Evolutionary conservation across 2,888 invertebrate genomes (phyloP).

Genomic region (Isotomurus palustris): DNA sequence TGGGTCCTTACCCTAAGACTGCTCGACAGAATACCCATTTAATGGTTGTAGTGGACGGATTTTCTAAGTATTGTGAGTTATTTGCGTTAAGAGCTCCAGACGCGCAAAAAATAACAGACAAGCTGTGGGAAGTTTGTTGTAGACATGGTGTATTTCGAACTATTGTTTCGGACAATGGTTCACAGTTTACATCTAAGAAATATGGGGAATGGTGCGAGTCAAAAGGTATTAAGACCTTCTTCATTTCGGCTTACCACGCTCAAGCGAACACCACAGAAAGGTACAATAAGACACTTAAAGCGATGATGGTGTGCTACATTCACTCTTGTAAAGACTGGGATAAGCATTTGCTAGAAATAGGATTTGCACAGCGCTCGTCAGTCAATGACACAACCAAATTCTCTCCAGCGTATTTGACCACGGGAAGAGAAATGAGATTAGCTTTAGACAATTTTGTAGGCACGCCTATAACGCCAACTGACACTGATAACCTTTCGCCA

Average conservation of each 20-base stretch:
- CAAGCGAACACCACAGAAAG: slow-evolving; percentile 29
- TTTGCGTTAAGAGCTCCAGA: slow-evolving; percentile 14
- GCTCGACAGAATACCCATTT: slow-evolving; percentile 11
- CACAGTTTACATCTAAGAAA: slow-evolving; percentile 13
- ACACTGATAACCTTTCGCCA: no score
- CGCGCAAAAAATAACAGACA: slow-evolving; percentile 10
- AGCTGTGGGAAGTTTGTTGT: slow-evolving; percentile 14
- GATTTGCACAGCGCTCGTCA: slow-evolving; percentile 22
- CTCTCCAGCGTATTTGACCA: slow-evolving; percentile 26
- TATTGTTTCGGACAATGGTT: slow-evolving; percentile 20
- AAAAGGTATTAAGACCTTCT: slow-evolving; percentile 11
- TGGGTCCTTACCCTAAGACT: slow-evolving; percentile 28
- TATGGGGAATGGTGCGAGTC: slow-evolving; percentile 16
- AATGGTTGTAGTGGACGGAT: slow-evolving; percentile 17
- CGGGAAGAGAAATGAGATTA: slow-evolving; percentile 23
- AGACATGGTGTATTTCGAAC: slow-evolving; percentile 16
- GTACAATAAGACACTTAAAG: slow-evolving; percentile 18
- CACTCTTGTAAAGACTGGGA: slow-evolving; percentile 24
- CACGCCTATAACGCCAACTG: neutral
- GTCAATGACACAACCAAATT: slow-evolving; percentile 15
- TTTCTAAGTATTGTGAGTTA: slow-evolving; percentile 25
- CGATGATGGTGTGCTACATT: slow-evolving; percentile 12
- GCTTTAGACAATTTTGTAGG: slow-evolving; percentile 18
- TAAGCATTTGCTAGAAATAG: slow-evolving; percentile 14
- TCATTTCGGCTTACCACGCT: slow-evolving; percentile 23